Evolutionary conservation across 2,888 invertebrate genomes (phyloP).

Genomic region (Theretra japonica): DNA sequence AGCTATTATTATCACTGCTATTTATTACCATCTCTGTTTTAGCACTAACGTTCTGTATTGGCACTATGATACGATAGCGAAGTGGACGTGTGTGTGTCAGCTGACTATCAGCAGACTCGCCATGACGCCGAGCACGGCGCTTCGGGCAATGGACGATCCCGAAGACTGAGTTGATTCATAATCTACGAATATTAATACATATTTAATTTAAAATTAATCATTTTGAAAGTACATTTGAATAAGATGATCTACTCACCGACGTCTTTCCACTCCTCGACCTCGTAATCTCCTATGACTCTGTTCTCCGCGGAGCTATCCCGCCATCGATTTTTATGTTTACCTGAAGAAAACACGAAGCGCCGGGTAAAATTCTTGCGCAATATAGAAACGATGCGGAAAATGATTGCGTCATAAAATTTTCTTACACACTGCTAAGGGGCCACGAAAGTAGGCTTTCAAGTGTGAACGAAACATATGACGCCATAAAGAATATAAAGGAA

Average conservation of each 20-base stretch:
- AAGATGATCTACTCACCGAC: conserved; percentile 78
- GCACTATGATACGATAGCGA: conserved; percentile 60
- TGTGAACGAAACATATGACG: conserved; percentile 69
- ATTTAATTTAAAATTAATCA: neutral
- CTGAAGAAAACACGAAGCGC: conserved; percentile 64
- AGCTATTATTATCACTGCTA: conserved; percentile 47
- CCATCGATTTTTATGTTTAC: conserved; percentile 85
- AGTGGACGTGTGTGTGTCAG: conserved; percentile 58
- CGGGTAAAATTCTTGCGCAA: conserved; percentile 51
- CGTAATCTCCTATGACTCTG: conserved; percentile 88
- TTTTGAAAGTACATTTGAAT: neutral
- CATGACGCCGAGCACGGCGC: conserved; percentile 52
- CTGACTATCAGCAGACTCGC: conserved; percentile 59
- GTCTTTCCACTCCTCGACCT: conserved; percentile 90
- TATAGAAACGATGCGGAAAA: conserved; percentile 58
- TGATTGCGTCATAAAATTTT: conserved; percentile 63
- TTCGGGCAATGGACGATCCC: conserved; percentile 51
- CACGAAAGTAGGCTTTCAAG: conserved; percentile 67
- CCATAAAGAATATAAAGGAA: conserved; percentile 71
- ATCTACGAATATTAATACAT: conserved; percentile 55
- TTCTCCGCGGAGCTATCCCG: conserved; percentile 84
- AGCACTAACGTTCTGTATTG: conserved; percentile 60
- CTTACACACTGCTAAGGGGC: conserved; percentile 62
- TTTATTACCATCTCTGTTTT: conserved; percentile 48
- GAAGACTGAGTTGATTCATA: conserved; percentile 80